These are phyloP conservation scores for rat (Rattus norvegicus) DNA, from an alignment of 2,113 vertebrate genomes.

Conservation along the genomic window GRCr8 NC_086034.1:3717501-3718000, in stretches of 20 bases:
- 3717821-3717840: background rate
- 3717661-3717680: background rate
- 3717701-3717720: background rate
- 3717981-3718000: background rate
- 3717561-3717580: background rate
- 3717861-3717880: background rate
- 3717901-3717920: background rate
- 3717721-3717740: background rate
- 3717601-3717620: background rate
- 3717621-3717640: background rate
- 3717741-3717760: background rate
- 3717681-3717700: background rate
- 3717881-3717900: background rate
- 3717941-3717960: background rate
- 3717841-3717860: background rate
- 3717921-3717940: background rate
- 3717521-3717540: constrained; percentile 73
- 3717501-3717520: constrained; percentile 84
- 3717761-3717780: background rate
- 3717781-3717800: background rate
- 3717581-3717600: constrained; percentile 60
- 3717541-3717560: background rate
- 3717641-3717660: background rate
- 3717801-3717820: background rate
- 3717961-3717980: background rate